These are phyloP conservation scores for Neogale vison DNA, from an alignment of 2,113 vertebrate genomes.

Conservation along the genomic window DNA sequence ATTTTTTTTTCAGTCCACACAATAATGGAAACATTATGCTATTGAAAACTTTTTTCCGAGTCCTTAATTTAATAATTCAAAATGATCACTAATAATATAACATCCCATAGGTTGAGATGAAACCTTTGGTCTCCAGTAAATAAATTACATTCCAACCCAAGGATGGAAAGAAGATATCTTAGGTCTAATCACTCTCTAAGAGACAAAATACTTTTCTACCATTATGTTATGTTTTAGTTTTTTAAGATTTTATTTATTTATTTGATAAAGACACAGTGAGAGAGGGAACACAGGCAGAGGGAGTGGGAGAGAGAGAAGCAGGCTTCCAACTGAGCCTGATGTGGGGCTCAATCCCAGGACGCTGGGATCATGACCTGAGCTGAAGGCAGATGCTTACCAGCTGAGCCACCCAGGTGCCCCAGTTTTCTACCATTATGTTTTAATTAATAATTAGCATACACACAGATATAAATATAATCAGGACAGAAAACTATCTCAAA, in stretches of 20 bases:
- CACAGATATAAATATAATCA: background rate
- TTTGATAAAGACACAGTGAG: too few relatives aligned
- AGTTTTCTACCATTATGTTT: background rate
- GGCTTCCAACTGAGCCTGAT: too few relatives aligned
- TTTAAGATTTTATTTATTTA: too few relatives aligned
- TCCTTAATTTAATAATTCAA: background rate
- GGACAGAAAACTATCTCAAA: background rate
- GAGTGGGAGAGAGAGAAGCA: too few relatives aligned
- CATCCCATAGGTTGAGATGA: background rate
- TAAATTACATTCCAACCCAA: background rate
- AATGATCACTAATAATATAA: background rate
- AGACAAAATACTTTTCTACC: background rate
- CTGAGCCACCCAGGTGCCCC: too few relatives aligned
- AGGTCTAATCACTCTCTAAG: background rate
- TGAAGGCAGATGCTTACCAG: too few relatives aligned
- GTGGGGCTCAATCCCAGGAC: too few relatives aligned
- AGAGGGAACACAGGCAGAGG: too few relatives aligned
- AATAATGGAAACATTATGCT: background rate
- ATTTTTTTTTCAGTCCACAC: background rate
- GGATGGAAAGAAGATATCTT: background rate
- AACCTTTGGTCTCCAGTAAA: background rate
- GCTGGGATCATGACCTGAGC: too few relatives aligned
- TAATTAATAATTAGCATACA: background rate
- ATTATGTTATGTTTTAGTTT: background rate
- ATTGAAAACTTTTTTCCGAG: background rate